These are phyloP conservation scores for Metallyticus violacea DNA, from an alignment of 2,888 invertebrate species.

Conservation along the genomic window DNA sequence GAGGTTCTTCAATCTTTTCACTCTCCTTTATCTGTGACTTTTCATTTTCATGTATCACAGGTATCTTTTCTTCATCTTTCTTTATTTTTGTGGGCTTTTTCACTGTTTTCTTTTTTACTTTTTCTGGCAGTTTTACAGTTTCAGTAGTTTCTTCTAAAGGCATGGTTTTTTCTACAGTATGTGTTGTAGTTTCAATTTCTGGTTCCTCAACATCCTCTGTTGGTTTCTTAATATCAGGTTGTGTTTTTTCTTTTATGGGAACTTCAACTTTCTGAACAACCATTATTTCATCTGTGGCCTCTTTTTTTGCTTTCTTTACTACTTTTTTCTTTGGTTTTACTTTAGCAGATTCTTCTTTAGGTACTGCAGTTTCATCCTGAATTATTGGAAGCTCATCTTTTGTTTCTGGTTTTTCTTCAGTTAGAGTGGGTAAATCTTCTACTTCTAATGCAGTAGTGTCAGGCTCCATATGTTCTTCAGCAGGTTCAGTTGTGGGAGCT, in stretches of 20 bases:
- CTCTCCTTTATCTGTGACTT: too few species aligned
- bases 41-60: too few species aligned
- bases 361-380: neutral
- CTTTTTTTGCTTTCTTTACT: slow-evolving; percentile 32
- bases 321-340: slow-evolving; percentile 27
- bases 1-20: too few species aligned
- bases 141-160: neutral
- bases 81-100: neutral
- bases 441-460: slow-evolving; percentile 34
- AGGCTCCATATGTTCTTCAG: slow-evolving; percentile 24
- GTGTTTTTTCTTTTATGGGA: neutral
- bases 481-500: neutral
- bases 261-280: neutral
- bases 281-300: slow-evolving; percentile 1
- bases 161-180: too few species aligned
- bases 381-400: slow-evolving; percentile 2
- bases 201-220: slow-evolving; percentile 28
- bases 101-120: neutral
- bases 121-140: neutral
- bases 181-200: neutral
- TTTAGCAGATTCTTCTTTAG: neutral
- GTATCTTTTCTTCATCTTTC: too few species aligned
- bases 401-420: slow-evolving; percentile 9
- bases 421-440: slow-evolving; percentile 29
- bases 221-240: neutral